phyloP scores from a whole-genome alignment of 1,140 invertebrate species.

The Formica exsecta region DNA sequence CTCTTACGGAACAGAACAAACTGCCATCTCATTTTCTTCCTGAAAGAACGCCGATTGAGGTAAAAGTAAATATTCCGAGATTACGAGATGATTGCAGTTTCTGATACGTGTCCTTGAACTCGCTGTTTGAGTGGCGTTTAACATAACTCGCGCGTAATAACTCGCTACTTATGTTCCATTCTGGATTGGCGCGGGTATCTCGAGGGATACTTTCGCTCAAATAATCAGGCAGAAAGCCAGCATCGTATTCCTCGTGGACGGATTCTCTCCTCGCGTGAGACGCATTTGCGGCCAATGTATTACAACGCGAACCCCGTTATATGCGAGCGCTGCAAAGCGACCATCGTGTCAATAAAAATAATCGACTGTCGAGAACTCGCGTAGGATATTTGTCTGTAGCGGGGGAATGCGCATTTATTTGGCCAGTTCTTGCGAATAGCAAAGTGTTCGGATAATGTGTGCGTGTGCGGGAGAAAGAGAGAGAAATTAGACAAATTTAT shows the following conservation, averaged over 20 bases:
- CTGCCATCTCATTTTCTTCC: neutral
- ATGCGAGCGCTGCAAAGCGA: neutral
- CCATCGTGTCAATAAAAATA: constrained; percentile 55
- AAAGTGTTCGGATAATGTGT: constrained; percentile 18
- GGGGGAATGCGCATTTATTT: constrained; percentile 38
- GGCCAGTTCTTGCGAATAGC: neutral
- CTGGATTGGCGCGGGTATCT: constrained; percentile 19
- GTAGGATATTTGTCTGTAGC: constrained; percentile 14
- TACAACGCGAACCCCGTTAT: neutral
- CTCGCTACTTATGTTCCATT: constrained; percentile 20
- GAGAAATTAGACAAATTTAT: constrained; percentile 22
- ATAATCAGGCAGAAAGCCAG: constrained; percentile 59
- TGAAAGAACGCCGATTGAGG: neutral
- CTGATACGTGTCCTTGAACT: constrained; percentile 32
- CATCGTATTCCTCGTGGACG: constrained; percentile 17
- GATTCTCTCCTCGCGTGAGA: constrained; percentile 9
- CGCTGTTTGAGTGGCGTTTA: constrained; percentile 22
- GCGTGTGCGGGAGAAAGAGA: neutral
- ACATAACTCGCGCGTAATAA: constrained; percentile 45
- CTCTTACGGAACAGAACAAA: neutral
- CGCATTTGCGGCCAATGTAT: neutral
- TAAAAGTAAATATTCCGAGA: constrained; percentile 4
- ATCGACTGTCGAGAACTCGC: constrained; percentile 37
- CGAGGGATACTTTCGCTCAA: constrained; percentile 7
- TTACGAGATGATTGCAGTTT: neutral